Evolutionary conservation across 53 echinoderm and acorn worm genomes (phyloP), one percentile per base, ranked within the genome.

Genomic region (Echinarachnius parma): DNA sequence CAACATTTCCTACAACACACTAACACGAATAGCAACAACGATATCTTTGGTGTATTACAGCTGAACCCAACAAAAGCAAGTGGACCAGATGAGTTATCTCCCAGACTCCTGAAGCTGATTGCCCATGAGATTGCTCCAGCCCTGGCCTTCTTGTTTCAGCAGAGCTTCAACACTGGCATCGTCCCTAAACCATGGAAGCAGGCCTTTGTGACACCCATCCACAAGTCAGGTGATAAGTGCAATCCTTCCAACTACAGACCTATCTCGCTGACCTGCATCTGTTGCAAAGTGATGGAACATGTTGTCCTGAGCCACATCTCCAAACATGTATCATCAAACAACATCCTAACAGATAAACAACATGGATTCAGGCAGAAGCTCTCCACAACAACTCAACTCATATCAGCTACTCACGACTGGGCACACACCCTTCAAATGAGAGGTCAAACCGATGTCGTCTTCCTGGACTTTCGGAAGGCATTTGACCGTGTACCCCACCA

Each of bases 301-400:
- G 36, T 75, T 18, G 37, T 75, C 34, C 4, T 31, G 33, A 24
- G 3, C 15, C 32, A 15, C 18, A 9, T 60, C 13, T 27, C 61
- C 28, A 24, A 35, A 19, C 60, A 61, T 27, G 25, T 76, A 16
- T 13, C 24, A 10, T 8, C 16, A 10, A 60, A 76, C 24, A 61
- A 59, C 19, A 53, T 77, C 42, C 27, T 77, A 14, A 39, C 46
- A 25, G 62, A 77, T n/a, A 9, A 77, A 16, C 62, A 77, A 64
- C 77, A 77, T 77, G 77, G 77, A 28, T 77, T 77, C 28, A 34
- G 62, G 21, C 26, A 62, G 28, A 28, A 37, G 4, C 24, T 39
- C 5, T 61, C 60, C 5, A 68, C 67, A 15, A 26, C 27, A 21
- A 78, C 78, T 1, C 64, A 78, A 46, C 50, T 78, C 15, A 50